A percentile compares a stretch with the other conserved stretches of the same genome.
phyloP scores from a whole-genome alignment of 2,888 invertebrate genomes.

The Balanococcus diminutus region DNA sequence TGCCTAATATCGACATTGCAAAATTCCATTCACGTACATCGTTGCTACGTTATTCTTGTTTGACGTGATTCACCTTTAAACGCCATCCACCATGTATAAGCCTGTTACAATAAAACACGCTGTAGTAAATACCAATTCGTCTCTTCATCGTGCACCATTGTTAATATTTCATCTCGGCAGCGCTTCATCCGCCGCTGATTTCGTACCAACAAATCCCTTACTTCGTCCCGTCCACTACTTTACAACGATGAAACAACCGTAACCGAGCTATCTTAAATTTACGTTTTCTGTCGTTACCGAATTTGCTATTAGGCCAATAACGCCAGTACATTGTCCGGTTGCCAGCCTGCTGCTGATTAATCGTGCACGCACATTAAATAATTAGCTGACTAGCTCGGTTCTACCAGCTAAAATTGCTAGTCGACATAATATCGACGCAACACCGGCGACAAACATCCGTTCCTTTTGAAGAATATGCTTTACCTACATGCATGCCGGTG shows the following conservation, averaged over 20 bases:
- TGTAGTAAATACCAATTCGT: slow-evolving; percentile 12
- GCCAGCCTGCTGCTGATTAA: neutral
- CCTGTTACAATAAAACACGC: slow-evolving; percentile 25
- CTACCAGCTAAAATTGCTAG: neutral
- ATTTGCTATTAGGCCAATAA: slow-evolving; percentile 14
- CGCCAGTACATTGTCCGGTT: slow-evolving; percentile 8
- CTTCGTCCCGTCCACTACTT: neutral
- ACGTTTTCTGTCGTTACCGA: slow-evolving; percentile 2
- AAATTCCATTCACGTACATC: slow-evolving; percentile 26
- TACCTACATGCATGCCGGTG: neutral
- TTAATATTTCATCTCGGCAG: slow-evolving; percentile 15
- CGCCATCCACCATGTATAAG: slow-evolving; percentile 26
- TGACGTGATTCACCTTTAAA: slow-evolving; percentile 31
- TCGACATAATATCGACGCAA: neutral
- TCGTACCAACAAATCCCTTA: neutral
- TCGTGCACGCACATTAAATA: slow-evolving; percentile 12
- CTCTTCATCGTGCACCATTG: neutral
- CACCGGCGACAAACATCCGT: neutral
- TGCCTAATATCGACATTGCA: neutral
- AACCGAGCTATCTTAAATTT: slow-evolving; percentile 11
- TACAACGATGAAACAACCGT: neutral
- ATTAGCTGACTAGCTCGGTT: neutral
- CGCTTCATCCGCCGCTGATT: neutral
- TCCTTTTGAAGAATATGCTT: neutral
- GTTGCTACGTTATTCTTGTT: slow-evolving; percentile 40